Base-by-base conservation (phyloP, 1,140 invertebrate species). In the Formica selysi region DNA sequence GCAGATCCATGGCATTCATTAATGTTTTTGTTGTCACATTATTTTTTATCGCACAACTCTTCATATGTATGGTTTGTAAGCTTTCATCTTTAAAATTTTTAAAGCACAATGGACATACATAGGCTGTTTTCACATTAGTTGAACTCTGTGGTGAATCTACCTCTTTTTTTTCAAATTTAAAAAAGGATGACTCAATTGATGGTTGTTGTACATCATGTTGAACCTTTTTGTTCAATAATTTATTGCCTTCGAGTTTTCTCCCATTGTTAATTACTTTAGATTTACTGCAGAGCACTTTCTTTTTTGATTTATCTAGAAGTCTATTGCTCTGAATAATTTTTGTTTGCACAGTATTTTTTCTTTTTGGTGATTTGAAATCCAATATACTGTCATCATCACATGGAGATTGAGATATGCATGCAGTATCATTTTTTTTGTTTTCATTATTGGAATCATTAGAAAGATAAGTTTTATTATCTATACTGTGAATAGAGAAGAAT, bases 41-140 rank as follows among this genome's bases (percentile, higher is more conserved):
- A 89, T 95, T 93, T 83, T 94, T 95, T 11, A 85, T 62, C 5
- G 95, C 95, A 91, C 96, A 96, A 62, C 85, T 92, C 90, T 96
- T 96, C 76, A 95, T 93, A 86, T 96, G 96, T n/a, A 90, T 59
- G 6, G 79, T 86, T 36, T 93, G 92, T 38, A 76, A 78, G 6
- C 61, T 59, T 29, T 91, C 86, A 89, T 95, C 93, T 80, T 93
- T 93, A 22, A 93, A 92, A 22, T 74, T 87, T 91, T 95, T 95
- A 71, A 95, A 94, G 87, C 95, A 96, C 41, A 95, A 87, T 0
- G 95, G 95, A 87, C 95, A 96, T 11, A 93, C 86, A 59, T 92
- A 87, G 62, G 90, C 91, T 26, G 80, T 89, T 79, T 93, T 90
- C 0, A 48, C 36, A 74, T 90, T 44, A 38, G n/a, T 57, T 16